Base-by-base conservation (phyloP, 1,140 invertebrate species). In the Drosophila dunni region DNA sequence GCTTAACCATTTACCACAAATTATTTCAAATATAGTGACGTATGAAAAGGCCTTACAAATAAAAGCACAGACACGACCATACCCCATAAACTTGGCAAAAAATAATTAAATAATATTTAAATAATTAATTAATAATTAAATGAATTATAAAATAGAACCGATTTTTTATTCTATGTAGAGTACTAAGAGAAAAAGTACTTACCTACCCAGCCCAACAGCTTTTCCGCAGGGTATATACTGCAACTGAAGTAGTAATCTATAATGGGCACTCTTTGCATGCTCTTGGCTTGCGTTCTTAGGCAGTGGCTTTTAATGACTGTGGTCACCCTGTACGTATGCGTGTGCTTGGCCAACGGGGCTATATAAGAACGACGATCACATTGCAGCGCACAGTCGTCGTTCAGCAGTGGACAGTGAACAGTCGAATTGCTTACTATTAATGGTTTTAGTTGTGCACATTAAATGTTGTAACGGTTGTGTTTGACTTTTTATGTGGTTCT, bases 1-100 rank as follows among this genome's bases (percentile, higher is more conserved):
- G 81, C 56, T 58, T 40, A 54, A 84, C 72, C 76, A 64, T 77
- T 84, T 84, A 84, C 81, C 81, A 80, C 78, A 84, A 70, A 77
- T 85, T 80, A 62, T 66, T 62, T 65, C 65, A 84, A 84, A 85
- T 84, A 80, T 85, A 81, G 78, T 85, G 73, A 80, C 81, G 81
- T 80, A 71, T 83, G 24, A 64, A 79, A 82, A 42, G 63, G 80
- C 54, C 65, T 50, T 44, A 60, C 11, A 13, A 57, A 57, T 3
- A 36, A 40, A 10, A 17, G 36, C 8, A 33, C 10, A 20, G 10
- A 1, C 8, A 8, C 2, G 56, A 61, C 29, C 10, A 1, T 68
- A 51, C 65, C 45, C 65, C 61, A 1, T 50, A 7, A 9, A 7
- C 9, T 11, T 24, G 38, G n/a, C 11, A 42, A 13, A 42, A n/a